Percentiles rank a stretch among this genome's conserved stretches.
These are phyloP conservation scores for Macropodus opercularis DNA, from an alignment of 2,797 vertebrate species.

Conservation along the genomic window DNA sequence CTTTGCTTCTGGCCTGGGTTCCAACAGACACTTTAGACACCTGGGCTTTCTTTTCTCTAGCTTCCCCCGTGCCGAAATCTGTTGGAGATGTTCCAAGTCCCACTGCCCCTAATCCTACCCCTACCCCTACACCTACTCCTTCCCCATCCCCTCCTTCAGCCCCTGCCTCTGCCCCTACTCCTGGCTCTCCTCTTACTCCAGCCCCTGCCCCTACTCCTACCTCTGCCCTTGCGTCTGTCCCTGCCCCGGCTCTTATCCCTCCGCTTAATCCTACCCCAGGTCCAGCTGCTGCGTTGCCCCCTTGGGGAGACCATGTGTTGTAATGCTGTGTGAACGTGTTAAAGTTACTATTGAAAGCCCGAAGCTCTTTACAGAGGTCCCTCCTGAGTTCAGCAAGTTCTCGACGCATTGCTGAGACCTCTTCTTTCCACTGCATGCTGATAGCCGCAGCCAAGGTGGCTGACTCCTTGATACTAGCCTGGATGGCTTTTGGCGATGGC, in stretches of 20 bases:
- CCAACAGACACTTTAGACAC: slow-evolving; percentile 82
- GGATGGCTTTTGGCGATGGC: slow-evolving; percentile 82
- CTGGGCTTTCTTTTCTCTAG: slow-evolving; percentile 69
- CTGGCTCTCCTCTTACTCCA: slow-evolving; percentile 2
- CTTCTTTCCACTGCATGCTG: slow-evolving; percentile 86
- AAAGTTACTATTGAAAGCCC: slow-evolving; percentile 85
- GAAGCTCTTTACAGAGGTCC: slow-evolving; percentile 83
- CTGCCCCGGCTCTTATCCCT: slow-evolving; percentile 30
- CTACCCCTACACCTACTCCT: neutral
- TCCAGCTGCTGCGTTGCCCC: slow-evolving; percentile 56
- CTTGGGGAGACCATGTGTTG: slow-evolving; percentile 85
- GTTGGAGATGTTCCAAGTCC: slow-evolving; percentile 34
- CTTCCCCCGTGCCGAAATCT: slow-evolving; percentile 51
- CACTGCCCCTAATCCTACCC: slow-evolving; percentile 9
- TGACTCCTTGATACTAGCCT: slow-evolving; percentile 85
- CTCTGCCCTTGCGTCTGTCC: slow-evolving; percentile 15
- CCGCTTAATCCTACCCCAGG: slow-evolving; percentile 38
- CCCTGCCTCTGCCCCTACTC: slow-evolving; percentile 20
- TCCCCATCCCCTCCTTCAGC: neutral
- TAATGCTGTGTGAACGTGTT: slow-evolving; percentile 84
- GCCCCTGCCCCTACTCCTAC: neutral
- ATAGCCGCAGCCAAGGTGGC: slow-evolving; percentile 83
- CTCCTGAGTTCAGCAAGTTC: slow-evolving; percentile 82
- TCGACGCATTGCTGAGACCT: slow-evolving; percentile 84
- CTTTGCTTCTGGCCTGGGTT: slow-evolving; percentile 82